A percentile compares a stretch with the other conserved stretches of the same genome.
Conservation (phyloP, 2,888 invertebrate species). For the Ormyrus thymus region DNA sequence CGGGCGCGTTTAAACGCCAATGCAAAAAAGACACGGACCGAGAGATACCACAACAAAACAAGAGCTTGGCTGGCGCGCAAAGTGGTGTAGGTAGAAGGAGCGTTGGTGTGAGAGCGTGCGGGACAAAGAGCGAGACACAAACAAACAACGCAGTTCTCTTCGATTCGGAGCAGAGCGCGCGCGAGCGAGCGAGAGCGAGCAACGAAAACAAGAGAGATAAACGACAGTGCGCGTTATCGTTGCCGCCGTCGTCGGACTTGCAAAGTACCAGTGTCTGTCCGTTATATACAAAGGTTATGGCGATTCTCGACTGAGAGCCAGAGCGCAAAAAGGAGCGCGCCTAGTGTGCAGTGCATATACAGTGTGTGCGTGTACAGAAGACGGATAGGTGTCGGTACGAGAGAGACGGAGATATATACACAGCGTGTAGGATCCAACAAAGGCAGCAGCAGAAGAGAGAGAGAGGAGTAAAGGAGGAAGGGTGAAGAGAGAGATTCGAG, state of each 20-base stretch:
- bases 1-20: not conserved
- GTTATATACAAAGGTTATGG: slow-evolving; percentile 30
- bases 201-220: not conserved
- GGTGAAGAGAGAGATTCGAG: slow-evolving; percentile 2
- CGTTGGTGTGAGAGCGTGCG: slow-evolving; percentile 12
- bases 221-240: not conserved
- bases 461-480: not conserved
- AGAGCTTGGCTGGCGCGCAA: not conserved
- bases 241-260: too few species aligned
- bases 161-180: slow-evolving; percentile 13
- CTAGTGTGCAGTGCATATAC: not conserved
- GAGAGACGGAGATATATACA: slow-evolving; percentile 2
- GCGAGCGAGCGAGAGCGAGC: not conserved
- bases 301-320: slow-evolving; percentile 14
- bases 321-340: not conserved
- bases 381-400: slow-evolving; percentile 4
- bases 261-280: too few species aligned
- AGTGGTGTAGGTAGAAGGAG: not conserved
- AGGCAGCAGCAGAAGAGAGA: not conserved
- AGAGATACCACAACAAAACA: slow-evolving; percentile 42
- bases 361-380: slow-evolving; percentile 4
- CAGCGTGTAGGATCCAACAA: slow-evolving; percentile 8
- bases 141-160: slow-evolving; percentile 62
- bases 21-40: slow-evolving; percentile 57
- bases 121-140: slow-evolving; percentile 57